Base-by-base conservation (phyloP, 2,888 invertebrate species). In the Cremastinae sp. region DNA sequence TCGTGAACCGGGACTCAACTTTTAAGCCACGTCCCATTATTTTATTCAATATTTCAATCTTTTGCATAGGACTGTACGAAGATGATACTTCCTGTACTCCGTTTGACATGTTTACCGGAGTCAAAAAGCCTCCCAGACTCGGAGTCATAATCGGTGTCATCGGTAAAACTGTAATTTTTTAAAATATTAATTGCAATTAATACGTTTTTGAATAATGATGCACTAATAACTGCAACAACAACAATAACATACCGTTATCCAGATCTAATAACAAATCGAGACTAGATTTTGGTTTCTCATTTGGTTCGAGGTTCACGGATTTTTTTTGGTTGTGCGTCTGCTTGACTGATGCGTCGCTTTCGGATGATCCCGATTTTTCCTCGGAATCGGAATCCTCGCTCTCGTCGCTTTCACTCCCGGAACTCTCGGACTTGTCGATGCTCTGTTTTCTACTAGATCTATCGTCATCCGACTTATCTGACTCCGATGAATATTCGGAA, bases 201-300 rank as follows among this genome's bases (percentile, higher is more conserved):
- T 18, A 0, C 59, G 34, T 61, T 36, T 2, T 34, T 7, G 49
- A 49, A 58, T n/a, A n/a, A n/a, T n/a, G n/a, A 0, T n/a, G 7
- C 1, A 85, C 85, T 93, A 54, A 53, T 20, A 20, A 65, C n/a
- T n/a, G n/a, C 20, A 54, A 16, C 28, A 28, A 28, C 2, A 28
- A 28, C 2, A 28, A 2, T 28, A 3, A 16, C 14, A 85, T 93
- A 91, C 92, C 91, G 82, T 93, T 92, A 87, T 95, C 96, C 80
- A 98, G 91, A 86, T 97, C 97, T 43, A 98, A 89, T 8, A 98
- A 91, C 12, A 97, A 90, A 89, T 97, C 97, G 78, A 96, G 90
- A 90, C 96, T 96, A 3, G 94, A 92, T 83, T 92, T 92, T 8
- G 87, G 85, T 91, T 86, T 93, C 92, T 86, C 91, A 90, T 80